Evolutionary conservation across 2,888 invertebrate species (phyloP).

Genomic region (Plebejus anna): DNA sequence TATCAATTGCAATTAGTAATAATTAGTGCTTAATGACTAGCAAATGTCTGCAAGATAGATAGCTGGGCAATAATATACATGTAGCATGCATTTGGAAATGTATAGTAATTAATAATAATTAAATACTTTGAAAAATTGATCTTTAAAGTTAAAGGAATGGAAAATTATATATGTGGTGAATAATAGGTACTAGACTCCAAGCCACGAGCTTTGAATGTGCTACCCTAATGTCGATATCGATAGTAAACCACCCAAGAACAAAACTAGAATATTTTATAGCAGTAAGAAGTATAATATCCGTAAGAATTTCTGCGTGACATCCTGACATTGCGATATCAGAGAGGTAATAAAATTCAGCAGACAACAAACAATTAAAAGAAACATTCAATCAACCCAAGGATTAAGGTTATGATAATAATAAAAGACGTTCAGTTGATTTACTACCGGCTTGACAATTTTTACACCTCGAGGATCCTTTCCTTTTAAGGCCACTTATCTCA

Average conservation of each 20-base stretch:
- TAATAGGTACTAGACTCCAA: too few species aligned
- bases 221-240: too few species aligned
- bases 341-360: not conserved
- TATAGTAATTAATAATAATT: not conserved
- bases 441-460: constrained; percentile 9
- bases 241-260: too few species aligned
- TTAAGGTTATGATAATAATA: constrained; percentile 6
- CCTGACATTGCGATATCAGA: too few species aligned
- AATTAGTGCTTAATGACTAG: constrained; percentile 6
- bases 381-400: not conserved
- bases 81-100: not conserved
- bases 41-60: not conserved
- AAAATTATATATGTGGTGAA: too few species aligned
- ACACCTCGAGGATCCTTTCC: constrained; percentile 14
- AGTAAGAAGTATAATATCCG: too few species aligned
- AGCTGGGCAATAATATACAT: not conserved
- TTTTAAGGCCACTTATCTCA: constrained; percentile 27
- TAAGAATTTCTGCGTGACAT: too few species aligned
- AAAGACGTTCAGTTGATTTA: not conserved
- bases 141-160: too few species aligned
- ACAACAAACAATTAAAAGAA: not conserved
- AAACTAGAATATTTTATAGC: too few species aligned
- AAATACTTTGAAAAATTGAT: too few species aligned
- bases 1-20: constrained; percentile 20
- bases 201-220: too few species aligned